These are phyloP conservation scores for Drosophila paulistorum DNA, from an alignment of 1,140 invertebrate species.

Conservation along the genomic window DNA sequence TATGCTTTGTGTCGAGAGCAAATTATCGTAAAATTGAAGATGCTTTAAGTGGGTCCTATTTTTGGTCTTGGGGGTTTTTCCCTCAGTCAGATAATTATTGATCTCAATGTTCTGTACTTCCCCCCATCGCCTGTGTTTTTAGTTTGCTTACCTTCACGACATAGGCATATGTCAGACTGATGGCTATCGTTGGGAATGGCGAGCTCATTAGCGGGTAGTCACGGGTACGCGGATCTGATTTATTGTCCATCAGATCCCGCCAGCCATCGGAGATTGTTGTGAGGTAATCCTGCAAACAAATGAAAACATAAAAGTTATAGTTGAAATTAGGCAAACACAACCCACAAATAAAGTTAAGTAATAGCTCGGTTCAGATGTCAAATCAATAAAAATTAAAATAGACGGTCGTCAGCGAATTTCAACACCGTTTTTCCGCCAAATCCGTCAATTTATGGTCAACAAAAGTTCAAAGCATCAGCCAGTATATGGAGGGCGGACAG, in stretches of 20 bases:
- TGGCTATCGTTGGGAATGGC: conserved; percentile 90
- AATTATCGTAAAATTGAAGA: conserved; percentile 23
- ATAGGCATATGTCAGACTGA: conserved; percentile 90
- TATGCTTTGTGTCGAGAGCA: background rate
- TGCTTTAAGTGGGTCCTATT: conserved; percentile 12
- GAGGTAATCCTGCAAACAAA: conserved; percentile 80
- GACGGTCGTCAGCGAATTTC: conserved; percentile 28
- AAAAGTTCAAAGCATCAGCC: conserved; percentile 22
- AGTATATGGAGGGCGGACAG: conserved; percentile 28
- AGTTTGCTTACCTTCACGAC: conserved; percentile 90
- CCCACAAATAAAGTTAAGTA: conserved; percentile 18
- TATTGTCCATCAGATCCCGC: conserved; percentile 89
- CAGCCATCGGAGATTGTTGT: conserved; percentile 84
- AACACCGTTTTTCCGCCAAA: conserved; percentile 26
- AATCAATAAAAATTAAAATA: conserved; percentile 52
- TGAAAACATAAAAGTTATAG: conserved; percentile 11
- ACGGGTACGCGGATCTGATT: conserved; percentile 91
- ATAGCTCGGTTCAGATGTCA: conserved; percentile 63
- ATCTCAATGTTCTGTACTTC: conserved; percentile 27
- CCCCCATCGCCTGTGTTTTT: background rate
- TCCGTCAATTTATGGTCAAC: conserved; percentile 24
- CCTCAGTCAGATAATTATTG: conserved; percentile 50
- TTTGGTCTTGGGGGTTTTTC: conserved; percentile 24
- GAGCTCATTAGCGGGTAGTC: conserved; percentile 93
- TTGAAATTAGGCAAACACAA: conserved; percentile 21